A percentile compares a stretch with the other conserved stretches of the same genome.
These are phyloP conservation scores for Archegozetes longisetosus DNA, from an alignment of 1,140 invertebrate genomes.

Conservation along the genomic window DNA sequence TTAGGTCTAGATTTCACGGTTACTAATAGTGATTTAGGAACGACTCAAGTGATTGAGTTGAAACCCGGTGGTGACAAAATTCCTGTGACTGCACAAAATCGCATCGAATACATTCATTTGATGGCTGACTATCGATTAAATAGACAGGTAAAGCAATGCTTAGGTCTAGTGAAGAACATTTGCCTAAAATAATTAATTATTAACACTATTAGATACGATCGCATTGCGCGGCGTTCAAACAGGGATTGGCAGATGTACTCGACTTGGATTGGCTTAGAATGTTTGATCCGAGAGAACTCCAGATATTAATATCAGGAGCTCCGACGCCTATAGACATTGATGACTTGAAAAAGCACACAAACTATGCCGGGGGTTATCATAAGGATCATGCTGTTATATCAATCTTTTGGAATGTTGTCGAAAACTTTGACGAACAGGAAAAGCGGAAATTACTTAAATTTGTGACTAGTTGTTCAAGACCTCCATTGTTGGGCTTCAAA, in stretches of 20 bases:
- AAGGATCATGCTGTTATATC: slow-evolving; percentile 48
- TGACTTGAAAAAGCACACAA: slow-evolving; percentile 67
- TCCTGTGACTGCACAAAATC: slow-evolving; percentile 71
- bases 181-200: neutral
- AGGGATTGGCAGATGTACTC: slow-evolving; percentile 70
- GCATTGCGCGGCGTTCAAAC: slow-evolving; percentile 68
- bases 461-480: slow-evolving; percentile 88
- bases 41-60: slow-evolving; percentile 63
- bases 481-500: slow-evolving; percentile 94
- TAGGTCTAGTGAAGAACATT: neutral
- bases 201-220: slow-evolving; percentile 41
- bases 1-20: slow-evolving; percentile 78
- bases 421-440: slow-evolving; percentile 64
- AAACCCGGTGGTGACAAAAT: slow-evolving; percentile 78
- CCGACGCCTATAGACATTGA: slow-evolving; percentile 76
- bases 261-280: slow-evolving; percentile 78
- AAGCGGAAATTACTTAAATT: slow-evolving; percentile 79
- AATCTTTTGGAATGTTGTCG: slow-evolving; percentile 71
- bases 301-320: slow-evolving; percentile 83
- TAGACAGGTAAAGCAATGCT: slow-evolving; percentile 41
- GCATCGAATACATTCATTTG: slow-evolving; percentile 90
- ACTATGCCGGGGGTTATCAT: slow-evolving; percentile 63
- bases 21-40: slow-evolving; percentile 71
- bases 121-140: slow-evolving; percentile 93
- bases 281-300: slow-evolving; percentile 86